Base-by-base conservation (phyloP, 2,113 vertebrate genomes). In the Onychostruthus taczanowskii region DNA sequence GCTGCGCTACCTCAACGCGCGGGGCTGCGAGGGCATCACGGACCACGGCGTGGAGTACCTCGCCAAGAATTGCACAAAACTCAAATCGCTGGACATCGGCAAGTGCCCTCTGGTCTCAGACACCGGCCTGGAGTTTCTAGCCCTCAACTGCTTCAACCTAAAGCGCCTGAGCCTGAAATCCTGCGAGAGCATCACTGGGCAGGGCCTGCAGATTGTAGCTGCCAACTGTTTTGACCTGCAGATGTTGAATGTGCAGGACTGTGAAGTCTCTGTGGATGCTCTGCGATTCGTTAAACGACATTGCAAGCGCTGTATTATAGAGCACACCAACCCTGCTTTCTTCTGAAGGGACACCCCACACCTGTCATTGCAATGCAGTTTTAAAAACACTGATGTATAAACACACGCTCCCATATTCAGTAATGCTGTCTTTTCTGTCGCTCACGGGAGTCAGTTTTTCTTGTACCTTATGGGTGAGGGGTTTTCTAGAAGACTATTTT, bases 241-340 rank as follows among this genome's bases (percentile, higher is more conserved):
- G 98, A 98, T 99, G 95, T 97, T 99, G 87, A 99, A 99, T 5
- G 99, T 99, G 84, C 99, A 99, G 98, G 99, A 99, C 98, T 99
- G 99, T 17, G 99, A 99, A 31, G 98, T 99, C 70, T 98, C 99
- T 5, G 98, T 99, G 23, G 99, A 99, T 96, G 99, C 98, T 9
- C 97, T 99, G 94, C 97, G 98, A 16, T 99, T 99, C 17, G 99
- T 99, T 46, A 97, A 99, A 68, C 98, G 99, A 58, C 99, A 99
- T 84, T 99, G 99, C 97, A 98, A 98, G 81, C 99, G 99, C 91
- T 99, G 99, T 46, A 98, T 99, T 94, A 99, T 99, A 84, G 99
- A 99, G 96, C 99, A 99, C 98, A 99, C 99, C 72, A 99, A 99
- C 97, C 99, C 99, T 8, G 99, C 98, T 84, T 99, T 99, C 98